These are phyloP conservation scores for Scolopax rusticola DNA, from an alignment of 2,797 vertebrate genomes.

Conservation along the genomic window DNA sequence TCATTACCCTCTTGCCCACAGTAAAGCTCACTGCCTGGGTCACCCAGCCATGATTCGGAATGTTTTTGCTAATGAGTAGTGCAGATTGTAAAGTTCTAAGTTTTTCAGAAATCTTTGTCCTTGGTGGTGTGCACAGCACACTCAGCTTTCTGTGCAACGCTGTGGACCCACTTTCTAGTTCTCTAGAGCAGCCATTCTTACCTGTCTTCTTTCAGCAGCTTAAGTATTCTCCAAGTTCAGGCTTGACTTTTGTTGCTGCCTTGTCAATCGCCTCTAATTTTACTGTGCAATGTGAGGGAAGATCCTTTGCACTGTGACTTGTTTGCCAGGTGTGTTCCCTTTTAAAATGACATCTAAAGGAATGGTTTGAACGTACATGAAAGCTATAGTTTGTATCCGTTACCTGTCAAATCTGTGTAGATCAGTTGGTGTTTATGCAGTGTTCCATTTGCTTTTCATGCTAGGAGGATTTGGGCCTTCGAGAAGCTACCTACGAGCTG, in stretches of 20 bases:
- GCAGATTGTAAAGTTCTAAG: neutral
- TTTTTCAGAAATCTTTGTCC: neutral
- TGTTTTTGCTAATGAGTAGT: neutral
- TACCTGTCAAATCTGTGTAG: neutral
- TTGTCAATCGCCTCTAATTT: neutral
- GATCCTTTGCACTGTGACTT: neutral
- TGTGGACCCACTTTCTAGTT: neutral
- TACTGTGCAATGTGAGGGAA: neutral
- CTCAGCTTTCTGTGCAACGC: neutral
- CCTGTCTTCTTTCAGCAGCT: neutral
- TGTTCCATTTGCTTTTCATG: neutral
- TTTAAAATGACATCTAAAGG: neutral
- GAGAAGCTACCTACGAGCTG: constrained; percentile 93
- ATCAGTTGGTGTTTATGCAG: neutral
- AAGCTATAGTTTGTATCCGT: neutral
- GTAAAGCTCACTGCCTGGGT: neutral
- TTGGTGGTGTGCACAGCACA: neutral
- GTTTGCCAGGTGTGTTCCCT: neutral
- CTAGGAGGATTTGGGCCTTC: constrained; percentile 92
- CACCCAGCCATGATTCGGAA: neutral
- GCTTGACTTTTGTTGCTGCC: neutral
- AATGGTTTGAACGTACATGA: neutral
- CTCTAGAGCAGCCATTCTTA: neutral
- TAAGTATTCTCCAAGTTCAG: neutral
- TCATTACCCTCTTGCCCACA: neutral